Evolutionary conservation across 2,888 invertebrate genomes (phyloP).

Genomic region (Kryphioiulus occultus): DNA sequence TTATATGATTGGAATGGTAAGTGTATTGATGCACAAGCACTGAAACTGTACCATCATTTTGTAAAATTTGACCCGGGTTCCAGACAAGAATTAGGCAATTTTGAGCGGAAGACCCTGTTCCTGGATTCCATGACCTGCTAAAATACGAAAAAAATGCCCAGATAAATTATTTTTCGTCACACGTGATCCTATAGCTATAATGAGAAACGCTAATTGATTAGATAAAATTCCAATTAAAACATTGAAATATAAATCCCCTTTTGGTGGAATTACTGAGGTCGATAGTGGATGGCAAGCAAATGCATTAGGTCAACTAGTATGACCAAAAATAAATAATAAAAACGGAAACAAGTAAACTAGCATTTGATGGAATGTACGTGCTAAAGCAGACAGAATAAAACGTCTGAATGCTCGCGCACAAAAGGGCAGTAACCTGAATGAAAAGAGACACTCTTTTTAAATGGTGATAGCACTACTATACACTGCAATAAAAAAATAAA

Average conservation of each 20-base stretch:
- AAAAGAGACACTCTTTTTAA: background rate
- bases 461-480: slow-evolving; percentile 10
- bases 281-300: slow-evolving; percentile 31
- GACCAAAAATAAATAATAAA: background rate
- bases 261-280: background rate
- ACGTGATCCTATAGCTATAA: background rate
- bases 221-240: slow-evolving; percentile 35
- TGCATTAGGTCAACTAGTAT: background rate
- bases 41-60: background rate
- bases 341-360: background rate
- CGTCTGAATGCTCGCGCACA: slow-evolving; percentile 24
- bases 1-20: background rate
- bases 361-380: slow-evolving; percentile 15
- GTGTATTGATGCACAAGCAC: background rate
- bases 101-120: background rate
- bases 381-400: background rate
- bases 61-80: background rate
- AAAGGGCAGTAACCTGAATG: slow-evolving; percentile 18
- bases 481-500: slow-evolving; percentile 31
- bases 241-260: slow-evolving; percentile 26
- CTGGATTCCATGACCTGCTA: background rate
- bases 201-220: slow-evolving; percentile 15
- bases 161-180: background rate
- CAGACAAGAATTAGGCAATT: slow-evolving; percentile 3
- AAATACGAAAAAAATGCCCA: background rate